phyloP scores from a whole-genome alignment of 2,888 invertebrate genomes.

The Cloeon dipterum region DNA sequence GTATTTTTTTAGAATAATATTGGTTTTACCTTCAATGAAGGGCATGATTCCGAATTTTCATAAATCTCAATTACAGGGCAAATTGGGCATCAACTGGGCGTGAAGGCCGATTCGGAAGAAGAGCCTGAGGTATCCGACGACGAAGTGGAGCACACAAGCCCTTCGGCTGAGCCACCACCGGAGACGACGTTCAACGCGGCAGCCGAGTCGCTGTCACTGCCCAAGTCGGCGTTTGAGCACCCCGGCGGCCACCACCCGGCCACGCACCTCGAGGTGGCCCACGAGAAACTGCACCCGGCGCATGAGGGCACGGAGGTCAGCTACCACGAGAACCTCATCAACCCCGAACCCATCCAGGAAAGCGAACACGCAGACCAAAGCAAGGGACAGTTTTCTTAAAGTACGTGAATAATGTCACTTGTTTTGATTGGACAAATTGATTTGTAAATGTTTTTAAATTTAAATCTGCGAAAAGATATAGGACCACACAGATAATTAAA shows the following conservation, averaged over 20 bases:
- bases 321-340: slow-evolving; percentile 14
- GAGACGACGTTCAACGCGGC: background rate
- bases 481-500: no score
- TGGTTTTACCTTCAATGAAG: no score
- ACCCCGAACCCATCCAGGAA: background rate
- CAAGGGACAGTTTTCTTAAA: no score
- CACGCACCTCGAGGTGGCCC: slow-evolving; percentile 28
- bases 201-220: slow-evolving; percentile 1
- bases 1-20: no score
- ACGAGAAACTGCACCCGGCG: slow-evolving; percentile 31
- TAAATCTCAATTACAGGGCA: no score
- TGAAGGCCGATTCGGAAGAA: background rate
- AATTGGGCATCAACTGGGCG: slow-evolving; percentile 1
- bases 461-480: no score
- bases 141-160: background rate
- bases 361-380: no score
- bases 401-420: no score
- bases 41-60: no score
- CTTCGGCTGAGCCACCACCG: background rate
- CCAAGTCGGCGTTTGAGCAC: no score
- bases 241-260: slow-evolving; percentile 3
- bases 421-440: no score
- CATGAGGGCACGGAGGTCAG: slow-evolving; percentile 32
- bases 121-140: slow-evolving; percentile 1
- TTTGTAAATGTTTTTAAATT: no score